These are phyloP conservation scores for Trochalopteron elliotii DNA, from an alignment of 2,113 vertebrate genomes.

Conservation along the genomic window DNA sequence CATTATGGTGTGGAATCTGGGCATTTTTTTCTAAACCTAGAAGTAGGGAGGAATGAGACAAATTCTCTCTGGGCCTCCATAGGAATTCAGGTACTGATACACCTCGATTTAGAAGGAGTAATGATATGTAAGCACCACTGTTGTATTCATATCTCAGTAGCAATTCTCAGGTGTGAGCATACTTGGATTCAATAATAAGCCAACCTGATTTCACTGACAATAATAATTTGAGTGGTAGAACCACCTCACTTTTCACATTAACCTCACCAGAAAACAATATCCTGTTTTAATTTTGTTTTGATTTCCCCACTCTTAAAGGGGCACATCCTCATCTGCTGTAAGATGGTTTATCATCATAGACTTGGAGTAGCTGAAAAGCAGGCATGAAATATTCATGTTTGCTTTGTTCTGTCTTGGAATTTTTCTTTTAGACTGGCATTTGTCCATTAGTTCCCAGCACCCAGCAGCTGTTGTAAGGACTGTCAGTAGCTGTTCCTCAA, in stretches of 20 bases:
- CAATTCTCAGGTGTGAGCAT: not conserved
- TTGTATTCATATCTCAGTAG: not conserved
- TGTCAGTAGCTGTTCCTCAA: not conserved
- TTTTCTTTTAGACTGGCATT: not conserved
- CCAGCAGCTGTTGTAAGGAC: not conserved
- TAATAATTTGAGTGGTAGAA: not conserved
- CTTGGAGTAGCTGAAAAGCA: not conserved
- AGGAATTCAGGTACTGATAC: not conserved
- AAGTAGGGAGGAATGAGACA: not conserved
- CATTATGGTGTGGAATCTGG: not conserved
- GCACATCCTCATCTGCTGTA: not conserved
- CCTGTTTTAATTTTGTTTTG: not conserved
- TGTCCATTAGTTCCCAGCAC: not conserved
- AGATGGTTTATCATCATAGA: not conserved
- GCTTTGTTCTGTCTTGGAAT: not conserved
- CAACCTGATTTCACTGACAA: not conserved
- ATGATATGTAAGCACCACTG: not conserved
- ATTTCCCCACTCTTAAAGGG: not conserved
- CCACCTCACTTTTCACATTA: not conserved
- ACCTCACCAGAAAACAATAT: not conserved
- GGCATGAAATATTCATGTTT: not conserved
- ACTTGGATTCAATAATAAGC: not conserved
- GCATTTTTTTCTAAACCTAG: not conserved
- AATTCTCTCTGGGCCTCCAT: not conserved
- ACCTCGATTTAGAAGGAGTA: not conserved